Percentiles rank a stretch among this genome's conserved stretches.
These are phyloP conservation scores for Argya squamiceps DNA, from an alignment of 2,797 vertebrate genomes.

Conservation along the genomic window DNA sequence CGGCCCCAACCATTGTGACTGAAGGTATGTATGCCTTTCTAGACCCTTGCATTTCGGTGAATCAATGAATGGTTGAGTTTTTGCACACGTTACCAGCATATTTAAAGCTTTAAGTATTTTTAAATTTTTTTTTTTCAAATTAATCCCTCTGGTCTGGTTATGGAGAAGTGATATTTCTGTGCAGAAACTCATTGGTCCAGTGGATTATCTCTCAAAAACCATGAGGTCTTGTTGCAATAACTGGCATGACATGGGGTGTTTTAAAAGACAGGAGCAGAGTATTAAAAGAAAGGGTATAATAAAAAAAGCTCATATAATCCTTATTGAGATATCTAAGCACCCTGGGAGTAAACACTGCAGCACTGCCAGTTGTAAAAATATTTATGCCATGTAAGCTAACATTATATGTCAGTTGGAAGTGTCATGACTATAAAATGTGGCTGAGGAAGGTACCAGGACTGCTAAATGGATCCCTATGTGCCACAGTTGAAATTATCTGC, in stretches of 20 bases:
- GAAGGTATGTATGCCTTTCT: slow-evolving; percentile 92
- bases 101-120: neutral
- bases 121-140: neutral
- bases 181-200: neutral
- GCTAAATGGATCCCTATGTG: neutral
- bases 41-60: neutral
- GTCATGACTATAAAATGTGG: neutral
- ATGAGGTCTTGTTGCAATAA: neutral
- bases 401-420: neutral
- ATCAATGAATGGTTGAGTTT: neutral
- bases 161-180: neutral
- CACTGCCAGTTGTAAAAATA: neutral
- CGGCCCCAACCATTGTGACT: slow-evolving; percentile 84
- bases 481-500: neutral
- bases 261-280: neutral
- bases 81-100: neutral
- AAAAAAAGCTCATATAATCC: neutral
- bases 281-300: neutral
- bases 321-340: neutral
- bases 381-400: neutral
- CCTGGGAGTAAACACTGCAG: neutral
- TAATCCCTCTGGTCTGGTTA: neutral
- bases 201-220: neutral
- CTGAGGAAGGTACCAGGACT: neutral
- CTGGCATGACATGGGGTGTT: neutral